These are phyloP conservation scores for Bufotes viridis DNA, from an alignment of 2,797 vertebrate species.

Conservation along the genomic window DNA sequence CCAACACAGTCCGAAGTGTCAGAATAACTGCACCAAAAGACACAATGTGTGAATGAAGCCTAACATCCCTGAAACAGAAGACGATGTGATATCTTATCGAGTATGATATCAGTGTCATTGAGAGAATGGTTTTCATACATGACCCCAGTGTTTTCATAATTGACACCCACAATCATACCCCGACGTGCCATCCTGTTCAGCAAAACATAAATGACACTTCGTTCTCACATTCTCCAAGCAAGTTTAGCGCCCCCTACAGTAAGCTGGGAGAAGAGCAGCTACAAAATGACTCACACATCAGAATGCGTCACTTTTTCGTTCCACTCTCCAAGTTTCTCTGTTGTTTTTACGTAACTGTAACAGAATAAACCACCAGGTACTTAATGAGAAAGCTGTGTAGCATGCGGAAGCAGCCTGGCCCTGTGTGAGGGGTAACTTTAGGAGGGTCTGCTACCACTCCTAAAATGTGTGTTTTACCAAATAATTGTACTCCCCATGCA, in stretches of 20 bases:
- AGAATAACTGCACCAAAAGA: too few relatives aligned
- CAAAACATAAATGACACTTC: background rate
- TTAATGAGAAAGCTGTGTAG: background rate
- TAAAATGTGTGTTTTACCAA: too few relatives aligned
- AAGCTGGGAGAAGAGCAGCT: background rate
- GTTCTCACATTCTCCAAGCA: background rate
- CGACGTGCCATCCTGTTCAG: background rate
- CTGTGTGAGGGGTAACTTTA: background rate
- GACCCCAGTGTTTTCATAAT: background rate
- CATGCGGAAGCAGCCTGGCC: background rate
- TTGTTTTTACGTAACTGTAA: slow-evolving; percentile 91
- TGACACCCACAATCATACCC: background rate
- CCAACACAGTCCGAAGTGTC: too few relatives aligned
- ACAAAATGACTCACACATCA: slow-evolving; percentile 84
- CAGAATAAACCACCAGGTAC: slow-evolving; percentile 69
- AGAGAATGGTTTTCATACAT: background rate
- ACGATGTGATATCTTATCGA: too few relatives aligned
- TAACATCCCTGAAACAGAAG: too few relatives aligned
- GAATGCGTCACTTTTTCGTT: slow-evolving; percentile 81
- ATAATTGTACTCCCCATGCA: too few relatives aligned
- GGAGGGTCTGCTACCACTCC: background rate
- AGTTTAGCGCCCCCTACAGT: slow-evolving; percentile 3
- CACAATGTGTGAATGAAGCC: too few relatives aligned
- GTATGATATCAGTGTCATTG: too few relatives aligned
- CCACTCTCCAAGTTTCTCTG: slow-evolving; percentile 88